Conservation (phyloP, 1,140 invertebrate genomes). For the Cylas formicarius region DNA sequence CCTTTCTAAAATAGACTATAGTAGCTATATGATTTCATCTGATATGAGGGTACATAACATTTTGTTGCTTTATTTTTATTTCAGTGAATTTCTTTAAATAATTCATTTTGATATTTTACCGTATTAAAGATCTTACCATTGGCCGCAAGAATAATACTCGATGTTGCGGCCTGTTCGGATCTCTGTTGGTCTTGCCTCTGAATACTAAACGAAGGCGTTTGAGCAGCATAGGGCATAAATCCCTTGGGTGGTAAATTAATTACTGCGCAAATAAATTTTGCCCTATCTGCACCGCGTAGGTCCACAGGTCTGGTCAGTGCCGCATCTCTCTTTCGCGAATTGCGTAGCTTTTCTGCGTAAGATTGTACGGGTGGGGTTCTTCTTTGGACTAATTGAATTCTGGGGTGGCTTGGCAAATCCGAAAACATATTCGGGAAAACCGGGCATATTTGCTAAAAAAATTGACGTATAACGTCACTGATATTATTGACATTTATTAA, state of each 20-base stretch:
- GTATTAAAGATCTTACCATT: no score
- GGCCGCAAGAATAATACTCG: no score
- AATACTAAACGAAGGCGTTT: no score
- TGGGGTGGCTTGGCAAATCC: slow-evolving; percentile 40
- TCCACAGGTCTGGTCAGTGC: slow-evolving; percentile 6
- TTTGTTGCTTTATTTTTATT: no score
- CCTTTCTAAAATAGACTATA: no score
- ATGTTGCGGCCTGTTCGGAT: no score
- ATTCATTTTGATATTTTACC: no score
- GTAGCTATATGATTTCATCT: no score
- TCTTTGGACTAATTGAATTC: slow-evolving; percentile 28
- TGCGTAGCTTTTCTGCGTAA: slow-evolving; percentile 13
- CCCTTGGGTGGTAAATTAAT: slow-evolving; percentile 27
- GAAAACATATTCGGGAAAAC: slow-evolving; percentile 52
- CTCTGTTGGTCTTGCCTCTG: no score
- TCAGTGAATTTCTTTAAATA: no score
- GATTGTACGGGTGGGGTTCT: slow-evolving; percentile 13
- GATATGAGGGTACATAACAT: no score
- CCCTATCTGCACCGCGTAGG: slow-evolving; percentile 20
- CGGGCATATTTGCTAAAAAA: slow-evolving; percentile 46
- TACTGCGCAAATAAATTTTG: slow-evolving; percentile 24
- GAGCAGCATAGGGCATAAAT: no score
- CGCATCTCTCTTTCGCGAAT: slow-evolving; percentile 4
- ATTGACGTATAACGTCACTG: slow-evolving; percentile 2
- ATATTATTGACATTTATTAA: not conserved